Base-by-base conservation (phyloP, 2,797 vertebrate genomes). In the Hemitrygon akajei region DNA sequence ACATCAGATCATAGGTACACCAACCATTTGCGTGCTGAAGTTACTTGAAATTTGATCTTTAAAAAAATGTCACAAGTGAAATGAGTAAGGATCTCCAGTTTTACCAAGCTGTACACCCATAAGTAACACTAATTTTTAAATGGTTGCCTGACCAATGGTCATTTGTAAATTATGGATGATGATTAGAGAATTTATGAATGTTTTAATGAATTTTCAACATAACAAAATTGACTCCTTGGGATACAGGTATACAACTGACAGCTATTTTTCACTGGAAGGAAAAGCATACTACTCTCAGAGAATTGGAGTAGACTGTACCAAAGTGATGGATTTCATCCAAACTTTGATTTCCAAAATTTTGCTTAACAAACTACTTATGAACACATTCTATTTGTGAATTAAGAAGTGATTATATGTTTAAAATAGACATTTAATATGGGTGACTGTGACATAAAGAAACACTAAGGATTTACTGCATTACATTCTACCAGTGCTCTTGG, bases 1-100 rank as follows among this genome's bases (percentile, higher is more conserved):
- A 99, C 99, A 12, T 99, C 99, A 37, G 99, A 99, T 96, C 99
- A 99, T 94, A 98, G 99, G 99, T 99, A 96, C 5, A 30, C 5
- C 66, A 91, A 94, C 73, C 25, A 37, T 75, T 30, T 82, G 4
- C 34, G 91, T 40, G 71, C 14, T 89, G 60, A 60, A 69, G 37
- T 84, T 84, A 92, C 22, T 40, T 63, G 37, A 93, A 63, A 37
- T 7, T 34, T 27, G 30, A 25, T 56, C 20, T 84, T 84, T 47
- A 1, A 1, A 84, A 20, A 81, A 40, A 9, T 66, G 86, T 37
- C 60, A 69, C 20, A 89, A 37, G 10, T 89, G 60, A 69, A 89
- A 37, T 69, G 56, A 47, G 20, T 7, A 56, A 56, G 18, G 60
- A 86, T 86, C 56, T 60, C 30, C 25, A 7, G 16, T n/a, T 60